phyloP scores from a whole-genome alignment of 2,797 vertebrate species.

The Peromyscus attwateri region DNA sequence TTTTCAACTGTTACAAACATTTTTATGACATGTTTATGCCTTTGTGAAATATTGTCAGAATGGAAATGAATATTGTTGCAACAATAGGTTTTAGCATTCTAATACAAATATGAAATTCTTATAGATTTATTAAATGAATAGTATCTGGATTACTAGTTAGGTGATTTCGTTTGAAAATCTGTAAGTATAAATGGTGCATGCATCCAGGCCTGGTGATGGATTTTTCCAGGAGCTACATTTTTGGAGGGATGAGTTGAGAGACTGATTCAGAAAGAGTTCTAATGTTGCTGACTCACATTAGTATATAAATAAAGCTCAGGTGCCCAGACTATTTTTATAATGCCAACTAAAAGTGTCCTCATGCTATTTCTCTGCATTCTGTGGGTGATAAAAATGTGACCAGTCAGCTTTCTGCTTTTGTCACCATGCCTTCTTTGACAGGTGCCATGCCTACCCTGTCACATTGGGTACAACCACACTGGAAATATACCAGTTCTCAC shows the following conservation, averaged over 20 bases:
- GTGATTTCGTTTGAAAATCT: neutral
- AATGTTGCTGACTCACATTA: slow-evolving; percentile 19
- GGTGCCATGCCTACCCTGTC: neutral
- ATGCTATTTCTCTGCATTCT: neutral
- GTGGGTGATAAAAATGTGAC: neutral
- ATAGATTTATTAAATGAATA: slow-evolving; percentile 20
- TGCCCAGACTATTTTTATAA: slow-evolving; percentile 38
- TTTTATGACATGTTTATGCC: neutral
- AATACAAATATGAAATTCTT: neutral
- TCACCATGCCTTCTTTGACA: neutral
- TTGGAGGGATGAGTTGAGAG: neutral
- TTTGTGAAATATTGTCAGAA: neutral
- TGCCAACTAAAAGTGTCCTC: neutral
- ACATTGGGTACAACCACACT: neutral
- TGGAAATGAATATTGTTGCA: neutral
- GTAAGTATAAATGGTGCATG: neutral
- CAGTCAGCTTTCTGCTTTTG: neutral
- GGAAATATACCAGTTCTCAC: too few species aligned
- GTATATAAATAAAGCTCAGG: slow-evolving; percentile 49
- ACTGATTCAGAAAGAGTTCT: neutral
- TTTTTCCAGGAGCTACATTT: neutral
- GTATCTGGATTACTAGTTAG: neutral
- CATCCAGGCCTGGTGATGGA: neutral
- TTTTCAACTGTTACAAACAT: neutral
- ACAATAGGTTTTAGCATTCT: neutral